phyloP scores from a whole-genome alignment of 1,140 invertebrate species.

The Trichogramma pretiosum region DNA sequence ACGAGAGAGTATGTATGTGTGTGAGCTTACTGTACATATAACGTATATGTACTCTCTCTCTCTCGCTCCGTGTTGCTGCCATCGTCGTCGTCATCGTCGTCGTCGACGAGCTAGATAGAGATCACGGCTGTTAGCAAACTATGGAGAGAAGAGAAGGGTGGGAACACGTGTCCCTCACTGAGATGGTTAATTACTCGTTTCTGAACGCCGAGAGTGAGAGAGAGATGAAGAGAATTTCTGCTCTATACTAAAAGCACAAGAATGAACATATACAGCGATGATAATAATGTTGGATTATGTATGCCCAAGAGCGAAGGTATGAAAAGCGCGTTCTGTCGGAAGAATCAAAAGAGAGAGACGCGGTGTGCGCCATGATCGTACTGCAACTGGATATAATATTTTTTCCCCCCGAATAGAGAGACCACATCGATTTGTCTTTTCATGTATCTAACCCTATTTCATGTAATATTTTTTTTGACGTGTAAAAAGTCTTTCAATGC shows the following conservation, averaged over 20 bases:
- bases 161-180: conserved; percentile 40
- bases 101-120: conserved; percentile 16
- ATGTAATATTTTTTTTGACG: no score
- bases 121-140: conserved; percentile 14
- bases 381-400: conserved; percentile 13
- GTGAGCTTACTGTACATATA: no score
- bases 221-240: no score
- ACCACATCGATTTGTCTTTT: no score
- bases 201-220: conserved; percentile 31
- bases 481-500: no score
- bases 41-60: no score
- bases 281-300: no score
- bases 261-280: no score
- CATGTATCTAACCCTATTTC: no score
- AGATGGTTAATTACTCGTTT: conserved; percentile 47
- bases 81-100: conserved; percentile 4
- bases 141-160: conserved; percentile 15
- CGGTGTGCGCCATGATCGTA: no score
- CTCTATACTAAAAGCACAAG: no score
- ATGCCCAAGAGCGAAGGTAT: not conserved
- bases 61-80: no score
- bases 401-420: conserved; percentile 17
- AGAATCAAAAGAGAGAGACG: conserved; percentile 13
- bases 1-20: not conserved
- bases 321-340: conserved; percentile 6